Percentiles rank a stretch among this genome's conserved stretches.
Evolutionary conservation across 2,888 invertebrate species (phyloP).

Genomic region (Gastrophysa polygoni): DNA sequence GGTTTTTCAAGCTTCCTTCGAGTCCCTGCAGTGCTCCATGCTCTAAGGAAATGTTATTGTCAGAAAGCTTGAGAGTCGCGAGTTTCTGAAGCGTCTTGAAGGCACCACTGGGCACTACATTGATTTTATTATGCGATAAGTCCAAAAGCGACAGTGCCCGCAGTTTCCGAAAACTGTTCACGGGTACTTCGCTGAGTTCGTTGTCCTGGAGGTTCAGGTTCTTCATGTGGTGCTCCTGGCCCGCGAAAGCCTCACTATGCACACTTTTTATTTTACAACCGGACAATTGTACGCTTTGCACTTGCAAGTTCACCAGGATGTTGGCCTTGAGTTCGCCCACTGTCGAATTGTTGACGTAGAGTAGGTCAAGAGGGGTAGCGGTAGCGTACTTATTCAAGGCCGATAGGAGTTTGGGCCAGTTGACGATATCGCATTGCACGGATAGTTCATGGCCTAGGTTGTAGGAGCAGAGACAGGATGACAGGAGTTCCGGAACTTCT

Average conservation of each 20-base stretch:
- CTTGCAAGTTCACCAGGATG: constrained; percentile 71
- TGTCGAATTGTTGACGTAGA: constrained; percentile 89
- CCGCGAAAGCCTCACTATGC: constrained; percentile 77
- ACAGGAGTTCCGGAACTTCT: constrained; percentile 74
- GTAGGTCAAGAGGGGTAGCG: constrained; percentile 75
- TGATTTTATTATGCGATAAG: constrained; percentile 81
- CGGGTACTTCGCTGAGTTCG: constrained; percentile 78
- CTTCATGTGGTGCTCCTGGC: constrained; percentile 79
- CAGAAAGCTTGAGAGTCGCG: constrained; percentile 83
- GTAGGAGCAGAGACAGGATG: constrained; percentile 86
- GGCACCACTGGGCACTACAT: constrained; percentile 73
- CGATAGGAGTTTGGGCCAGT: constrained; percentile 75
- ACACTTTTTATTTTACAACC: constrained; percentile 78
- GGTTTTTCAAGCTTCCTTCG: constrained; percentile 81
- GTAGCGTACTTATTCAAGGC: constrained; percentile 74
- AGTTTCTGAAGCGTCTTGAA: constrained; percentile 75
- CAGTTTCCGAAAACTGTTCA: constrained; percentile 71
- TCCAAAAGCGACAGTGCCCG: constrained; percentile 79
- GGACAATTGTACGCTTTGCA: constrained; percentile 84
- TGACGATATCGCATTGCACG: constrained; percentile 89
- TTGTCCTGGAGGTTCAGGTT: constrained; percentile 88
- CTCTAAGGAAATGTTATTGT: constrained; percentile 81
- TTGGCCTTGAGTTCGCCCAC: constrained; percentile 71
- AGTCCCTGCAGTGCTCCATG: constrained; percentile 77
- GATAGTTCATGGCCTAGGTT: constrained; percentile 85